phyloP scores from a whole-genome alignment of 2,113 vertebrate genomes.

The Daubentonia madagascariensis region DNA sequence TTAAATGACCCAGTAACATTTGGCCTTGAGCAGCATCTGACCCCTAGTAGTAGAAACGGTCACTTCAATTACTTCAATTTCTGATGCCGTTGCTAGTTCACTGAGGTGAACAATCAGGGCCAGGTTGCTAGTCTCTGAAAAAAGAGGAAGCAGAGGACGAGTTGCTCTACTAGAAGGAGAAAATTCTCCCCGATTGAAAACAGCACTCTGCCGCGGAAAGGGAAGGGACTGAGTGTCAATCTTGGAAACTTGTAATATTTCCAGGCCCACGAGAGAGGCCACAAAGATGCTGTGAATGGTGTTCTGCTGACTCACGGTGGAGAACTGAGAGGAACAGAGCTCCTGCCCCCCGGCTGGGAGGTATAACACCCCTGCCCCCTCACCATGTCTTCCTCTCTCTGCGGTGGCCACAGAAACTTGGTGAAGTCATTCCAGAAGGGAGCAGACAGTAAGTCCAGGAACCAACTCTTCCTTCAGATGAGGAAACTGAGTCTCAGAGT shows the following conservation, averaged over 20 bases:
- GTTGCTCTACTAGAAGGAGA: fast-evolving
- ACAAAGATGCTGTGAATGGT: fast-evolving
- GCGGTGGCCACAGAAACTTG: too few relatives aligned
- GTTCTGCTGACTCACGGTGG: fast-evolving
- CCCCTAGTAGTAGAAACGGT: background rate
- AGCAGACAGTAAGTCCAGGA: background rate
- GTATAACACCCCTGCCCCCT: too few relatives aligned
- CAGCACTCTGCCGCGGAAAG: background rate
- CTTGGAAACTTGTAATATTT: background rate
- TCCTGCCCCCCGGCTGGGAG: background rate
- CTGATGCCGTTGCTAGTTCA: background rate
- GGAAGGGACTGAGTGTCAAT: background rate
- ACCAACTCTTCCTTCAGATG: background rate
- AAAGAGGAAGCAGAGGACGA: background rate
- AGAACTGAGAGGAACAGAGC: background rate
- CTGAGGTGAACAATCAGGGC: background rate
- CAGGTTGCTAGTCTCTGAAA: background rate
- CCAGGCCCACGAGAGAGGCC: fast-evolving
- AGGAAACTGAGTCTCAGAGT: background rate
- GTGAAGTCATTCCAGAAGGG: background rate
- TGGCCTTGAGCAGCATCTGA: background rate
- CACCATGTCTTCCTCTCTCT: background rate
- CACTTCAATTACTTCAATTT: background rate
- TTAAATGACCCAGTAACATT: background rate
- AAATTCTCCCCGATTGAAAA: background rate